Evolutionary conservation across 2,888 invertebrate species (phyloP), one percentile per base, ranked within the genome.

Genomic region (Dorcus parallelipipedus): DNA sequence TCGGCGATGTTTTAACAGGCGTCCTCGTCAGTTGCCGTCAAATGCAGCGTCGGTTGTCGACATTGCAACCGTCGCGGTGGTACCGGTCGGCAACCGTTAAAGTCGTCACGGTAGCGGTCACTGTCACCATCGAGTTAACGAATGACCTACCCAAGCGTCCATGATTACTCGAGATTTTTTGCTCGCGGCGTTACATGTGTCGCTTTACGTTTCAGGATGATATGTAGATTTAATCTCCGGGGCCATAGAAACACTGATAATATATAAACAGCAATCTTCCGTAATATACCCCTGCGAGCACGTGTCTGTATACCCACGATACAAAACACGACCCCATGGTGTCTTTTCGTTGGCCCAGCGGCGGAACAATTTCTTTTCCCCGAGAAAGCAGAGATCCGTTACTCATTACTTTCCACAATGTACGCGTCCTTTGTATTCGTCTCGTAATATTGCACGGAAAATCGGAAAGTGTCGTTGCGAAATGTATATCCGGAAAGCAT

Each of bases 311-410:
- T 56, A 55, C 47, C 48, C 40, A 56, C 54, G 49, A 58, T 56
- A 55, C 54, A 42, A 49, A 58, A 48, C 54, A 49, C 58, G 58
- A 55, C 55, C 58, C 58, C 54, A 50, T 38, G 55, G 58, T 59
- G 51, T 55, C 56, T 55, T 56, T 56, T 42, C 56, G 49, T 5
- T 33, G 45, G 51, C 60, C 58, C 58, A 60, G 54, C 43, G 58
- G 60, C 58, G 52, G 26, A 52, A 52, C 60, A 56, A 57, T 60
- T 43, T 60, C 53, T 52, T 41, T 52, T 50, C 23, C 26, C 26
- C 26, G 26, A 33, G 26, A 33, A 33, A 33, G 26, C 26, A 33
- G 26, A 20, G 39, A 50, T 40, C 26, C 38, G 38, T 38, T 9
- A 42, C 17, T 42, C 42, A 42, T 42, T 42, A 42, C 42, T 14